Evolutionary conservation across 2,888 invertebrate genomes (phyloP), one percentile per base, ranked within the genome.

Genomic region (Dynastes tityus): DNA sequence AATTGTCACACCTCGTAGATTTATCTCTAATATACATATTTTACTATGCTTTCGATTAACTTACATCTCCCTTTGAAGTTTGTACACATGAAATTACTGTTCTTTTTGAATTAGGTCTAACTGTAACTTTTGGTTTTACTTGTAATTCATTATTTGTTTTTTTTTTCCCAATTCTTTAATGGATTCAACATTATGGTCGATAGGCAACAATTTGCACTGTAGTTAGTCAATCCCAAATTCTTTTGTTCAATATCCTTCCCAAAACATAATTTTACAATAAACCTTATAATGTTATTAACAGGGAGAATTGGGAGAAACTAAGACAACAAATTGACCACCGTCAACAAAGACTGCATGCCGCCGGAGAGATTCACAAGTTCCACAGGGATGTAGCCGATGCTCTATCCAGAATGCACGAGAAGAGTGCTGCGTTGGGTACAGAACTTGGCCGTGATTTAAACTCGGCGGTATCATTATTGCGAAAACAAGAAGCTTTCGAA

Each of bases 291-390:
- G 8, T 58, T 16, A 3, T 68, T 76, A 79, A 5, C 77, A 94
- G 96, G 81, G 93, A 94, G 83, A 93, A 93, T 3, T 99, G 99
- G 98, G 94, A 96, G 82, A 93, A 95, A 65, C 92, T 99, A 0
- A 91, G 97, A 71, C 95, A 96, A 73, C 94, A 96, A 86, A 95
- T 98, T 79, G 95, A 95, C 83, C 93, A 95, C 70, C 93, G 98
- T 13, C 96, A 96, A 82, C 93, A 95, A 80, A 94, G 97, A 61
- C 90, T 99, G 55, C 94, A 95, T 86, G 98, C 97, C 0, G 99
- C 99, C 0, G 98, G 97, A 9, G 98, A 98, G 90, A 97, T 99
- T 82, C 99, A 99, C 89, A 93, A 98, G 77, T 99, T 98, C 92
- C 98, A 99, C 89, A 93, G 98, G 76, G 98, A 98, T 89, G 97